These are phyloP conservation scores for Nesoenas mayeri DNA, from an alignment of 2,113 vertebrate genomes.

Conservation along the genomic window DNA sequence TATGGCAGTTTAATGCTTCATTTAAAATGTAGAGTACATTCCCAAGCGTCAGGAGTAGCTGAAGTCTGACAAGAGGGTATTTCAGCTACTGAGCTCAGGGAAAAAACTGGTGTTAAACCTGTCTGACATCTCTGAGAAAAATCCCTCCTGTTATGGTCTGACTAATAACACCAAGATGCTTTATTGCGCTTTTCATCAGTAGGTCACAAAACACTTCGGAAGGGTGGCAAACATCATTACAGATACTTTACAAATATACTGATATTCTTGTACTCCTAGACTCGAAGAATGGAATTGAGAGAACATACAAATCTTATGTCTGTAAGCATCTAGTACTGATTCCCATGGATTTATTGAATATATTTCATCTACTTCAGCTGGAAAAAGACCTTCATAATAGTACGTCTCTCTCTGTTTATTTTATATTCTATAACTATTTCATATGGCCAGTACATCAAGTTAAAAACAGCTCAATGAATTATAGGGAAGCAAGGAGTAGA, in stretches of 20 bases:
- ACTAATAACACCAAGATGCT: background rate
- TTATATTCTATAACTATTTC: background rate
- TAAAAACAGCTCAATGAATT: background rate
- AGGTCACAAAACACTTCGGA: background rate
- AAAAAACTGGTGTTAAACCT: conserved; percentile 27
- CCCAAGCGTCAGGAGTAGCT: background rate
- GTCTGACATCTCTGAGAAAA: conserved; percentile 20
- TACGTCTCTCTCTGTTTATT: background rate
- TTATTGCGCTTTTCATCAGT: conserved; percentile 2
- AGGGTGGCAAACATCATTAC: background rate
- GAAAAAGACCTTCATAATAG: background rate
- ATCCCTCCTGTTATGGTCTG: background rate
- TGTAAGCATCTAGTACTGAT: background rate
- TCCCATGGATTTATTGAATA: background rate
- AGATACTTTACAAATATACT: background rate
- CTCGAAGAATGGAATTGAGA: background rate
- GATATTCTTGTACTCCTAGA: background rate
- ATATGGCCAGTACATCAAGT: background rate
- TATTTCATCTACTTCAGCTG: background rate
- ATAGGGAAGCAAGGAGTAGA: background rate
- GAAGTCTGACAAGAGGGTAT: conserved; percentile 23
- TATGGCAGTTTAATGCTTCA: background rate
- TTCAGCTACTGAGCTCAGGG: background rate
- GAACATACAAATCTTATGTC: background rate
- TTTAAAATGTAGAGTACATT: conserved; percentile 2